Evolutionary conservation across 2,113 vertebrate species (phyloP), one percentile per base, ranked within the genome.

Genomic region (Rhabdomys dilectus): DNA sequence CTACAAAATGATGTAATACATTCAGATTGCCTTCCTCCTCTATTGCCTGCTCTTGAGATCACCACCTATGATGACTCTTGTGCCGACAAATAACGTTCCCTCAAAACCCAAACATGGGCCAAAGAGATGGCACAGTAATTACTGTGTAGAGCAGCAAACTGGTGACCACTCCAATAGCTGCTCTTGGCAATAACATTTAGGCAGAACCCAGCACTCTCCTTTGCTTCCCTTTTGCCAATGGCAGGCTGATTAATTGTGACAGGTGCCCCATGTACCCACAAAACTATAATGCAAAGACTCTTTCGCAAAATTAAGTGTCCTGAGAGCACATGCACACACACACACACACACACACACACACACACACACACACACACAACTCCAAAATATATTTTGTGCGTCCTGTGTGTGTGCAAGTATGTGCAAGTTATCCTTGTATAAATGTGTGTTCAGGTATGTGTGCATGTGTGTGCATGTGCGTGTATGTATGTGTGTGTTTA

Each of bases 101-200:
- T 62, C 29, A 17, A 73, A 72, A 45, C 16, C 48, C 66, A 84
- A 91, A 31, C 31, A 15, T 7, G 29, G 26, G 21, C 22, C 26
- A 39, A 34, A 39, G 36, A 39, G 22, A 82, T 60, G 36, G 36
- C 11, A 39, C 21, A 82, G 11, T 60, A 73, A 64, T 85, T 66
- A 29, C 31, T 60, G 39, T 10, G 16, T 45, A 88, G 31, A 88
- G 51, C 51, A 88, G 21, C 24, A 66, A 91, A 95, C 31, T 78
- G 42, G 58, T 62, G n/a, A 1, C 3, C 45, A 76, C 42, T n/a
- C 29, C 48, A 16, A 21, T 58, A 56, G 7, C 39, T 92, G 64
- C 62, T 92, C 81, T 84, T 73, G 86, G n/a, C 39, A 92, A 51
- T 89, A 58, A n/a, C 89, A 34, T 94, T 82, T 70, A 76, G 39